Percentiles rank a stretch among this genome's conserved stretches.
These are phyloP conservation scores for Hyaena hyaena DNA, from an alignment of 2,113 vertebrate species.

Conservation along the genomic window DNA sequence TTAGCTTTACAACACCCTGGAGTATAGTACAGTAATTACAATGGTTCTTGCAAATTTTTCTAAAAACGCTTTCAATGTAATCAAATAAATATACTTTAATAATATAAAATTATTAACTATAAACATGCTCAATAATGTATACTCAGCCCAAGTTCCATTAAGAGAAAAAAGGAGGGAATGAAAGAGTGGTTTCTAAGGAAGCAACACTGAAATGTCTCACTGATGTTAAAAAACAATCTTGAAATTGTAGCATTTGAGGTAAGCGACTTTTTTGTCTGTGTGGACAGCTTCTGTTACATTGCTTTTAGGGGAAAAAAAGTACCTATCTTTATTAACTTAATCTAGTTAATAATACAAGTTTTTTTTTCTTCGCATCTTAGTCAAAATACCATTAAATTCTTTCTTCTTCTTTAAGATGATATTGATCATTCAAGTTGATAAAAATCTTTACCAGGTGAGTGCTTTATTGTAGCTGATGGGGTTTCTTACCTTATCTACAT, in stretches of 20 bases:
- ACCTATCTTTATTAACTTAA: neutral
- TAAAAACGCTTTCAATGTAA: neutral
- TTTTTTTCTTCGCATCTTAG: neutral
- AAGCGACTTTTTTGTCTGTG: neutral
- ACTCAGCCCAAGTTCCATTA: neutral
- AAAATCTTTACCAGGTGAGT: neutral
- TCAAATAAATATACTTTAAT: neutral
- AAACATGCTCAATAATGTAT: neutral
- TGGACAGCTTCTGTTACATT: neutral
- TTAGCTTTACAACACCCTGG: neutral
- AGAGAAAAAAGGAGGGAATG: too few species aligned
- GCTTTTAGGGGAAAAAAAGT: neutral
- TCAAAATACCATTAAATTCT: conserved; percentile 10
- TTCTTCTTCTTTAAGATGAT: conserved; percentile 45
- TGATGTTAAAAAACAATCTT: neutral
- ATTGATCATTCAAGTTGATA: neutral
- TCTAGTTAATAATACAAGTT: neutral
- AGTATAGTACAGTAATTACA: neutral
- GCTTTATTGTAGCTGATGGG: neutral
- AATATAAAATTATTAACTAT: neutral
- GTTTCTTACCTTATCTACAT: neutral
- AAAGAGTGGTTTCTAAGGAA: neutral
- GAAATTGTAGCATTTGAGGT: neutral
- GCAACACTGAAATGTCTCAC: neutral
- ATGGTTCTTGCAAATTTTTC: neutral